Conservation (phyloP, 2,113 vertebrate species). For the Anas platyrhynchos region DNA sequence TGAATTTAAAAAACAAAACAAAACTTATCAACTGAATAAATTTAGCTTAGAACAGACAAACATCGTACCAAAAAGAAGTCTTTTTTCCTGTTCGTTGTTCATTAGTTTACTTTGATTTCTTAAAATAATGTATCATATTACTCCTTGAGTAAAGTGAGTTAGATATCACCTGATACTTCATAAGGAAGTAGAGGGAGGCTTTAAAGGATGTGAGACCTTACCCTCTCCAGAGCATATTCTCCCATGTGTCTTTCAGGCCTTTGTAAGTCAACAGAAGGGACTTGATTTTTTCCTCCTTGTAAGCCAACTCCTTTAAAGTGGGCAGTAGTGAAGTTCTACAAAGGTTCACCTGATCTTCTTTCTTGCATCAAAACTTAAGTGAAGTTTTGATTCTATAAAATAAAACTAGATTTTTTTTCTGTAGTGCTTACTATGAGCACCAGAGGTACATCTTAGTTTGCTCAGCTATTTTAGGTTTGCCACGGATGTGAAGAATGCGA, state of each 20-base stretch:
- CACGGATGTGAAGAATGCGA: not conserved
- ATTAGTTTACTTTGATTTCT: not conserved
- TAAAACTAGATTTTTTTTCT: no score
- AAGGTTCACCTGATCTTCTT: not conserved
- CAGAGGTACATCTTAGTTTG: not conserved
- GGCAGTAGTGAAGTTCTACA: not conserved
- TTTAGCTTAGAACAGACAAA: not conserved
- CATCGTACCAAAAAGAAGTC: not conserved
- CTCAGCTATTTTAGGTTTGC: not conserved
- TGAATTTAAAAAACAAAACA: not conserved
- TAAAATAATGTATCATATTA: not conserved
- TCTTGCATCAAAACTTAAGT: not conserved
- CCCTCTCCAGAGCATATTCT: not conserved
- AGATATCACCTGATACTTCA: not conserved
- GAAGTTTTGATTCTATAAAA: not conserved
- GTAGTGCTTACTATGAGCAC: not conserved
- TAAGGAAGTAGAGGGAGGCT: not conserved
- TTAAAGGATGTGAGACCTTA: not conserved
- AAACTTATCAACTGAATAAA: no score
- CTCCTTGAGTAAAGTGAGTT: not conserved
- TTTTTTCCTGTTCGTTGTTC: not conserved
- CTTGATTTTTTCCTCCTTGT: not conserved
- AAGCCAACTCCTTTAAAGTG: not conserved
- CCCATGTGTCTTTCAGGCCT: not conserved
- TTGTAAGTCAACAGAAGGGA: not conserved